These are phyloP conservation scores for Sebastes kiyomatsui DNA, from an alignment of 2,797 vertebrate species.

Conservation along the genomic window DNA sequence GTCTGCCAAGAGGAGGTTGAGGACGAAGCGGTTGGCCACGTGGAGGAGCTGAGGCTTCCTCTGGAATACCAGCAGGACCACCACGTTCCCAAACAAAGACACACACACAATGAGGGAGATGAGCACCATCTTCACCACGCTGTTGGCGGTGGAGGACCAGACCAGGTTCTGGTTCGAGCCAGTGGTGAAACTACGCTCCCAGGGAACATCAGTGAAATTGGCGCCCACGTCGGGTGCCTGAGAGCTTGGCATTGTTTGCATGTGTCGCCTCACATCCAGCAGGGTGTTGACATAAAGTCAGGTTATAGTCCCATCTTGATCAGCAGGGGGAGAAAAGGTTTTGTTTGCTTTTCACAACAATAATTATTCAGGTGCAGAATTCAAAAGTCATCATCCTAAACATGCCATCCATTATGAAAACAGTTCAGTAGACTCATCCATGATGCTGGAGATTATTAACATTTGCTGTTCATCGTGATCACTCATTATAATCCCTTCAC, in stretches of 20 bases:
- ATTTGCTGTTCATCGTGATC: conserved; percentile 43
- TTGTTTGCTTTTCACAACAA: background rate
- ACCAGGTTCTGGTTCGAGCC: background rate
- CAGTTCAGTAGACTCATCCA: conserved; percentile 9
- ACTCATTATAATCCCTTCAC: conserved; percentile 41
- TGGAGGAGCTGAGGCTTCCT: conserved; percentile 91
- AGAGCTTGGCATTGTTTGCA: conserved; percentile 71
- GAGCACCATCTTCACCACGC: conserved; percentile 81
- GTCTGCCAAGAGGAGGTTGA: conserved; percentile 90
- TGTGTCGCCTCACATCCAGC: conserved; percentile 45
- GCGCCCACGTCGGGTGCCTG: conserved; percentile 48
- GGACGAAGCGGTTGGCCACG: conserved; percentile 90
- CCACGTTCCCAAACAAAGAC: conserved; percentile 88
- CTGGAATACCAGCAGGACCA: conserved; percentile 88
- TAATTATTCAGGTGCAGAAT: conserved; percentile 6
- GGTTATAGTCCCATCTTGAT: conserved; percentile 55
- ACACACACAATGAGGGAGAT: conserved; percentile 85
- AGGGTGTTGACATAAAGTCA: conserved; percentile 31
- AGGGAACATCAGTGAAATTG: conserved; percentile 70
- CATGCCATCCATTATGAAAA: conserved; percentile 17
- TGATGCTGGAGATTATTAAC: background rate
- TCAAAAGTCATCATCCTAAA: conserved; percentile 1
- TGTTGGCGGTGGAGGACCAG: conserved; percentile 71
- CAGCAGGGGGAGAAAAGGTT: background rate
- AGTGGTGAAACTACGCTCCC: conserved; percentile 54